Base-by-base conservation (phyloP, 2,888 invertebrate genomes). In the Aromia moschata region DNA sequence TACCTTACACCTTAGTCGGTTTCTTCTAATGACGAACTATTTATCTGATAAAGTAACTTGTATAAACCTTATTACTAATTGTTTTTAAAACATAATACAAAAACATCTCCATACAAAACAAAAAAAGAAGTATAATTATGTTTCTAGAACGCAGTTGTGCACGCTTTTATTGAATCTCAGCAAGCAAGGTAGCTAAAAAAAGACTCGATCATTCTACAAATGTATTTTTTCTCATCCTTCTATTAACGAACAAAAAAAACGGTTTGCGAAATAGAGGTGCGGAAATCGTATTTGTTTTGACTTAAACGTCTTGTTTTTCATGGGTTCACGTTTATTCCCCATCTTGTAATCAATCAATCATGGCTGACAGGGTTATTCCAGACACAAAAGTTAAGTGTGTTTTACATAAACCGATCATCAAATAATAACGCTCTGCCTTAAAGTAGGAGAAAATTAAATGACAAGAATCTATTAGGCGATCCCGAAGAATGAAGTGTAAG, bases 281-380 rank as follows among this genome's bases (percentile, higher is more conserved):
- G 41, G 41, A 41, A 18, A 16, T 2, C 17, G 37, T 16, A 47
- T 47, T 47, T 47, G 36, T 47, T 47, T 47, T 47, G 47, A 47
- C 37, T 37, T 31, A 17, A 47, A 47, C 17, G 30, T 44, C 43
- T 43, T 43, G 31, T 47, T 45, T 47, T 18, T 20, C 37, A 17
- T 18, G 36, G 37, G 47, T 37, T 47, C 47, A 47, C 37, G 47
- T 20, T 12, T 36, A 36, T 37, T 14, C 9, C 36, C 9, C 37
- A 17, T 17, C 37, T 47, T 44, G 30, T 14, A 11, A 47, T 47
- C 37, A 9, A 47, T 47, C 47, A 47, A 37, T 47, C 47, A 20
- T 47, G 1, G 16, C 37, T 47, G 37, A 47, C 47, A 36, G 36
- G 36, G 36, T 37, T 37, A 37, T 47, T 36, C 37, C 9, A 47